phyloP scores from a whole-genome alignment of 2,888 invertebrate genomes.

The Chrysodeixis includens region DNA sequence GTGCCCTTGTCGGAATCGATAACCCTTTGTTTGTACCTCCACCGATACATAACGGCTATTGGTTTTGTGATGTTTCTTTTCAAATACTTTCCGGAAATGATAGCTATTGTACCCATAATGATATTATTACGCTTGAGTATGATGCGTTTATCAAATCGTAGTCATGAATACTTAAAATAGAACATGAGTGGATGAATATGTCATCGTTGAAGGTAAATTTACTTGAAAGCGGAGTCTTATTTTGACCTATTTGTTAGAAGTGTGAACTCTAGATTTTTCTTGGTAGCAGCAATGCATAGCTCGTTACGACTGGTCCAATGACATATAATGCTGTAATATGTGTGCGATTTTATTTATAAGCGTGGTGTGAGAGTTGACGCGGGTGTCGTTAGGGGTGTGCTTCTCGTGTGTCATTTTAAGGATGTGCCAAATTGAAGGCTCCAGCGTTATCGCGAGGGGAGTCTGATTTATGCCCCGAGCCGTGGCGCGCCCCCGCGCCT shows the following conservation, averaged over 20 bases:
- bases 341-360: slow-evolving; percentile 70
- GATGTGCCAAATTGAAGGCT: slow-evolving; percentile 90
- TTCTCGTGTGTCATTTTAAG: slow-evolving; percentile 89
- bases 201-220: no score
- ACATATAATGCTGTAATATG: slow-evolving; percentile 62
- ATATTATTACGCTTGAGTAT: neutral
- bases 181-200: no score
- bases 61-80: slow-evolving; percentile 43
- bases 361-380: slow-evolving; percentile 77
- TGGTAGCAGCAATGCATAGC: slow-evolving; percentile 25
- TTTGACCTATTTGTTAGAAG: neutral
- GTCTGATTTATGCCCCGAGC: slow-evolving; percentile 85
- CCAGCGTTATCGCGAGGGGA: slow-evolving; percentile 86
- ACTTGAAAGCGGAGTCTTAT: neutral
- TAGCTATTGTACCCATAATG: slow-evolving; percentile 19
- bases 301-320: slow-evolving; percentile 49
- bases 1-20: slow-evolving; percentile 61
- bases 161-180: neutral
- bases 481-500: slow-evolving; percentile 74
- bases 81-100: slow-evolving; percentile 22
- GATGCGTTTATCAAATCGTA: neutral
- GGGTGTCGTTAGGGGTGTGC: slow-evolving; percentile 83
- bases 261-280: neutral
- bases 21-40: slow-evolving; percentile 55
- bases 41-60: slow-evolving; percentile 45